Evolutionary conservation across 2,113 vertebrate genomes (phyloP).

Genomic region (Cyanocitta stelleri): DNA sequence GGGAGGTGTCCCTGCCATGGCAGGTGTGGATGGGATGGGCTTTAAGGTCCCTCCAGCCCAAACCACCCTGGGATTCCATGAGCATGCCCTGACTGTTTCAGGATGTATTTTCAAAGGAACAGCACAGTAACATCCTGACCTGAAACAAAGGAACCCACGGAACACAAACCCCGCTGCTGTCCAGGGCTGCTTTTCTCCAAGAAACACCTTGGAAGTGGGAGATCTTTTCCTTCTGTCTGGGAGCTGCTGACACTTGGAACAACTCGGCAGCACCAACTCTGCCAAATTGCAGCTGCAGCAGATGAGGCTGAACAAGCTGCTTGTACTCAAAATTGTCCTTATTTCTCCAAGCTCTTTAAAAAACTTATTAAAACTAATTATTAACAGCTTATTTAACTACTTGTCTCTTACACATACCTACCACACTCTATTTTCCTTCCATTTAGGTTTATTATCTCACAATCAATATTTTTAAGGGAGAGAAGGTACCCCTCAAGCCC

Average conservation of each 20-base stretch:
- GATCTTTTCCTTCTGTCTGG: not conserved
- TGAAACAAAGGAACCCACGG: not conserved
- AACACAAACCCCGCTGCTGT: not conserved
- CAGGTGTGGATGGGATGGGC: not conserved
- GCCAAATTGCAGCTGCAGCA: not conserved
- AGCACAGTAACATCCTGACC: too few relatives aligned
- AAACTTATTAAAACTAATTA: not conserved
- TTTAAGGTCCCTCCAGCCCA: not conserved
- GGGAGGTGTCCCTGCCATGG: not conserved
- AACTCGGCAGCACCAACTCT: not conserved
- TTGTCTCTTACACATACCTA: not conserved
- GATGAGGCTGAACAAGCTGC: not conserved
- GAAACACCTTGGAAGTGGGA: not conserved
- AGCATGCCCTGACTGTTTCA: rapidly evolving
- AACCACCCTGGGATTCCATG: not conserved
- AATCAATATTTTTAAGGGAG: not conserved
- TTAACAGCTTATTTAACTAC: rapidly evolving
- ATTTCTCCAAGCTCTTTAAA: not conserved
- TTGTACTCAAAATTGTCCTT: not conserved
- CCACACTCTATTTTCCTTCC: not conserved
- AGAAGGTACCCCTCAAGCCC: not conserved
- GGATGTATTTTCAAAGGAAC: not conserved
- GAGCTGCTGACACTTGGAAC: not conserved
- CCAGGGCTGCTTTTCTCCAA: not conserved
- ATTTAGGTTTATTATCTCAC: not conserved